Percentiles rank a stretch among this genome's conserved stretches.
These are phyloP conservation scores for Paraplagusia blochii DNA, from an alignment of 2,113 vertebrate genomes.

Conservation along the genomic window DNA sequence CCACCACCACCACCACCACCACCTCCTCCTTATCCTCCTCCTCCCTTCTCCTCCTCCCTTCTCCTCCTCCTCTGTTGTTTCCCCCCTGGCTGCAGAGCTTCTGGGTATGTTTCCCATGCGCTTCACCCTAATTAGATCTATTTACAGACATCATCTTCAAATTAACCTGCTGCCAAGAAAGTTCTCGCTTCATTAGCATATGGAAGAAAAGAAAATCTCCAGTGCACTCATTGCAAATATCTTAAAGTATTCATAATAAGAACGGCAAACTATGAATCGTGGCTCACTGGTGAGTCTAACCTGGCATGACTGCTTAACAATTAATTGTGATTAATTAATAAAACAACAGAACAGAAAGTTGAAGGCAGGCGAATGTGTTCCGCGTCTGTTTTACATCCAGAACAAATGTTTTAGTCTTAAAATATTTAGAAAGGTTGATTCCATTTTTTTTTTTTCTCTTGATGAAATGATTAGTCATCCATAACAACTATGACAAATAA, in stretches of 20 bases:
- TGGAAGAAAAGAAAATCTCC: background rate
- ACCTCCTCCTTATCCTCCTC: conserved; percentile 21
- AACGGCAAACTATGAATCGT: background rate
- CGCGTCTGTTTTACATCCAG: too few relatives aligned
- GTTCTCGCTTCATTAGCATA: conserved; percentile 11
- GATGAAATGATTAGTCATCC: too few relatives aligned
- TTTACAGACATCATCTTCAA: conserved; percentile 14
- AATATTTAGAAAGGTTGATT: too few relatives aligned
- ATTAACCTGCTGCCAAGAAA: conserved; percentile 25
- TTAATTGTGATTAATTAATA: background rate
- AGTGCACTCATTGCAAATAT: background rate
- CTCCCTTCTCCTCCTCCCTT: conserved; percentile 13
- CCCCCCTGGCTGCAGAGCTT: conserved; percentile 58
- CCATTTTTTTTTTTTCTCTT: too few relatives aligned
- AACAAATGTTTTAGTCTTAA: too few relatives aligned
- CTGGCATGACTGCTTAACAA: too few relatives aligned
- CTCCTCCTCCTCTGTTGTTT: conserved; percentile 32
- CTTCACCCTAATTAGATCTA: conserved; percentile 4
- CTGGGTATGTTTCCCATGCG: conserved; percentile 64
- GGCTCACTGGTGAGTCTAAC: background rate
- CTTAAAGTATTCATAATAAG: background rate
- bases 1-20: too few relatives aligned
- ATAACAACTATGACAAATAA: too few relatives aligned
- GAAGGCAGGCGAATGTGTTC: too few relatives aligned
- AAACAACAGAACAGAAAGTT: too few relatives aligned